phyloP scores from a whole-genome alignment of 2,888 invertebrate species.

The Amiota mariae region DNA sequence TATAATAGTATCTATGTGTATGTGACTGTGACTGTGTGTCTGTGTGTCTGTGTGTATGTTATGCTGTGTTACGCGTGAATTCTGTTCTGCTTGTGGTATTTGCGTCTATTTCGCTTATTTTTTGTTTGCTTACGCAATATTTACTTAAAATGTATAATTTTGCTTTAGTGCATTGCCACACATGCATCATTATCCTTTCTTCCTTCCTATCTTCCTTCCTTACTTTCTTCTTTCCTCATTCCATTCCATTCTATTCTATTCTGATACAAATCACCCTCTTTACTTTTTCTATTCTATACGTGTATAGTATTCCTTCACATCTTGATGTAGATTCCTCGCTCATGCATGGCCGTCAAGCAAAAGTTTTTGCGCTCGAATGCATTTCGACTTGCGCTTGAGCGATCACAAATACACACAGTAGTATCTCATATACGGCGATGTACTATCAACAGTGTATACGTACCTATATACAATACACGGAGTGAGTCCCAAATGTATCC shows the following conservation, averaged over 20 bases:
- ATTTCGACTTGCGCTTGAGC: conserved; percentile 11
- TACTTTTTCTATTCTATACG: background rate
- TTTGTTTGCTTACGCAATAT: conserved; percentile 5
- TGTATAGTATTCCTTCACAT: too few relatives aligned
- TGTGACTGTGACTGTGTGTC: too few relatives aligned
- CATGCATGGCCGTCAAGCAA: conserved; percentile 2
- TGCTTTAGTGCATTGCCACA: background rate
- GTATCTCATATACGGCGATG: background rate
- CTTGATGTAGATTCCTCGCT: background rate
- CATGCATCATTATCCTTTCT: background rate
- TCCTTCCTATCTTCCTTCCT: too few relatives aligned
- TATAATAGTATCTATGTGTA: background rate
- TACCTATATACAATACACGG: background rate
- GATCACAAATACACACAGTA: background rate
- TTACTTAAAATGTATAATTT: conserved; percentile 10
- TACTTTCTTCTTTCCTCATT: background rate
- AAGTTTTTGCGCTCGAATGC: conserved; percentile 25
- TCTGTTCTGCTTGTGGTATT: conserved; percentile 19
- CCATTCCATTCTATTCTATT: background rate
- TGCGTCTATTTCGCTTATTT: conserved; percentile 2
- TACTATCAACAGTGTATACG: too few relatives aligned
- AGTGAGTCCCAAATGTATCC: too few relatives aligned
- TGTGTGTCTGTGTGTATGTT: too few relatives aligned
- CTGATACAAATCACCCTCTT: background rate
- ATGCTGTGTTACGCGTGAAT: conserved; percentile 5